Conservation (phyloP, 2,888 invertebrate species). For the Trisateles emortualis region DNA sequence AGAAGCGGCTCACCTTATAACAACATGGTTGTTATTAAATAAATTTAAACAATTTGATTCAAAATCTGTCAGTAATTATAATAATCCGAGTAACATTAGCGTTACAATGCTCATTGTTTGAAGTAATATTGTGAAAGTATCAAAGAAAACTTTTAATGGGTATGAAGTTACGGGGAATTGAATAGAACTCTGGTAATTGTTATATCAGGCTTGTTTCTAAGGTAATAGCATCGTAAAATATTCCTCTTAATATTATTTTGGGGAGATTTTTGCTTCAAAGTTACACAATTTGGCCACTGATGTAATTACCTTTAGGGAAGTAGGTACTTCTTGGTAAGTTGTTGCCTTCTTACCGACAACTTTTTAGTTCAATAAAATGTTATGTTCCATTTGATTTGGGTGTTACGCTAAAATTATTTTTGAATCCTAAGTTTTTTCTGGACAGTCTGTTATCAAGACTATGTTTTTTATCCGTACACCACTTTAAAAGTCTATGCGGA, state of each 20-base stretch:
- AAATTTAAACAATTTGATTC: constrained; percentile 45
- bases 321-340: constrained; percentile 44
- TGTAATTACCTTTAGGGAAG: constrained; percentile 48
- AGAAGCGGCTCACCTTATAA: constrained; percentile 1
- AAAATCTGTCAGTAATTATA: constrained; percentile 60
- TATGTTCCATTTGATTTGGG: constrained; percentile 37
- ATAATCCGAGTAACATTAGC: constrained; percentile 68
- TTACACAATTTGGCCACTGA: constrained; percentile 59
- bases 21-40: constrained; percentile 23
- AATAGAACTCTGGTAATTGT: constrained; percentile 67
- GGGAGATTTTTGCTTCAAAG: constrained; percentile 59
- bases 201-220: constrained; percentile 58
- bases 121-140: constrained; percentile 65
- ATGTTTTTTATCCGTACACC: no score
- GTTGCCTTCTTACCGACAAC: constrained; percentile 39
- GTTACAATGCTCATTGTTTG: constrained; percentile 72
- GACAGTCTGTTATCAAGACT: no score
- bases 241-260: constrained; percentile 61
- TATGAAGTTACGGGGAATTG: constrained; percentile 69
- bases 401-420: constrained; percentile 15
- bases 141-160: constrained; percentile 78
- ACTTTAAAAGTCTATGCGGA: no score
- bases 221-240: constrained; percentile 63
- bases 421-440: constrained; percentile 2
- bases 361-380: constrained; percentile 46